Conservation (phyloP, 1,140 invertebrate species). For the Aplysia californica region DNA sequence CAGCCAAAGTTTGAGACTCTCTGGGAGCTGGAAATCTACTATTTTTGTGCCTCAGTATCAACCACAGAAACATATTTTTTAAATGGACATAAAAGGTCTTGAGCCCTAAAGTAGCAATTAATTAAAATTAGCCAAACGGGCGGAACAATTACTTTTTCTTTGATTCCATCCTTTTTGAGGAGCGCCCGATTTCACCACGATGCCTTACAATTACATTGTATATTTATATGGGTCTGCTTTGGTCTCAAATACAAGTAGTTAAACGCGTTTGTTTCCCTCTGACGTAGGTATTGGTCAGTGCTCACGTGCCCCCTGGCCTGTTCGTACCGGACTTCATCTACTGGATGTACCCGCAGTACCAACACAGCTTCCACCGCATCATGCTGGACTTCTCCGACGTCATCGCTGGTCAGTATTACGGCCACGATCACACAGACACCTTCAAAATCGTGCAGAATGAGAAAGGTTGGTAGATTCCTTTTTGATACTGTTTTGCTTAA, state of each 20-base stretch:
- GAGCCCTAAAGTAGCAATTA: no score
- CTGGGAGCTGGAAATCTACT: no score
- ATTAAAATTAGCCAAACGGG: no score
- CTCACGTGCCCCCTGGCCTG: conserved; percentile 88
- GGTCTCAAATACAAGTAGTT: no score
- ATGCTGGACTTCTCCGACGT: conserved; percentile 70
- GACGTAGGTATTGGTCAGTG: conserved; percentile 86
- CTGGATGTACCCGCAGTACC: conserved; percentile 61
- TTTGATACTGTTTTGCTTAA: background rate
- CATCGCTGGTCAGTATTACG: conserved; percentile 54
- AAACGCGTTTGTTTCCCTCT: background rate
- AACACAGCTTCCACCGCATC: conserved; percentile 74
- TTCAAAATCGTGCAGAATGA: conserved; percentile 39
- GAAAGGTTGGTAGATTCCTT: background rate
- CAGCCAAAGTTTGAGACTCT: no score
- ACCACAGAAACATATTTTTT: no score
- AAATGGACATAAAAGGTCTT: no score
- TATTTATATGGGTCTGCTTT: no score
- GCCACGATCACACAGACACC: conserved; percentile 57
- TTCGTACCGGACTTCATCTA: conserved; percentile 78
- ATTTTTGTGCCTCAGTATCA: no score
- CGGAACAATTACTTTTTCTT: no score
- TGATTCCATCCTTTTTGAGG: no score
- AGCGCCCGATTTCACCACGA: no score
- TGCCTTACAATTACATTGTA: background rate